These are phyloP conservation scores for Gobius niger DNA, from an alignment of 2,113 vertebrate genomes.

Conservation along the genomic window DNA sequence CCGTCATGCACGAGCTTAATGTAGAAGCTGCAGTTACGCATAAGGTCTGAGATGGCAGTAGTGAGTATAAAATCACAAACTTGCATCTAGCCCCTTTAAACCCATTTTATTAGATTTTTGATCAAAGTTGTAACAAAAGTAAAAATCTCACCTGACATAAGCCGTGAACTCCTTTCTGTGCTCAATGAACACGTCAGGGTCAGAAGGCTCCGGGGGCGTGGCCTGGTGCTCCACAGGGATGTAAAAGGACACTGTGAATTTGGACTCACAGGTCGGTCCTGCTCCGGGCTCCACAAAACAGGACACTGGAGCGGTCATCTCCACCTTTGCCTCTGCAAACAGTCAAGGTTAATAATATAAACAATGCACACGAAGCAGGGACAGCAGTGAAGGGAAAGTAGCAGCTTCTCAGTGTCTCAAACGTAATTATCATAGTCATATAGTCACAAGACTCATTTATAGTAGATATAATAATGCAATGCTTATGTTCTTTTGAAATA, in stretches of 20 bases:
- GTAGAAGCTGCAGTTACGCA: no score
- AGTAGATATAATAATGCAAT: neutral
- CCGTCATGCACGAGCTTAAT: no score
- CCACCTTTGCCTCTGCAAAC: slow-evolving; percentile 73
- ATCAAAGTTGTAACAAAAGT: no score
- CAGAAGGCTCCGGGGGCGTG: slow-evolving; percentile 72
- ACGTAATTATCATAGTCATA: no score
- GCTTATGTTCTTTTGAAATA: neutral
- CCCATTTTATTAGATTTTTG: no score
- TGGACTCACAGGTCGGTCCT: slow-evolving; percentile 69
- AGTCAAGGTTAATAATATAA: neutral
- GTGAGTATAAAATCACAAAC: no score
- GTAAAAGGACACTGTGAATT: slow-evolving; percentile 75
- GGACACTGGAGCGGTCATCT: slow-evolving; percentile 77
- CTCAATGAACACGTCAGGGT: slow-evolving; percentile 76
- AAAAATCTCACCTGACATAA: slow-evolving; percentile 72
- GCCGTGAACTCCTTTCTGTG: slow-evolving; percentile 75
- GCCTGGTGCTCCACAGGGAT: slow-evolving; percentile 74
- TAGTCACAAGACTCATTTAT: no score
- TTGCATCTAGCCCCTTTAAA: no score
- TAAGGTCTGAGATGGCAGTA: no score
- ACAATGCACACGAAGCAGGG: neutral
- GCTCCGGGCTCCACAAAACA: slow-evolving; percentile 76
- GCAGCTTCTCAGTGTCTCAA: no score
- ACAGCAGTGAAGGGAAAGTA: neutral